These are phyloP conservation scores for Lagocephalus sceleratus DNA, from an alignment of 2,797 vertebrate genomes.

Conservation along the genomic window DNA sequence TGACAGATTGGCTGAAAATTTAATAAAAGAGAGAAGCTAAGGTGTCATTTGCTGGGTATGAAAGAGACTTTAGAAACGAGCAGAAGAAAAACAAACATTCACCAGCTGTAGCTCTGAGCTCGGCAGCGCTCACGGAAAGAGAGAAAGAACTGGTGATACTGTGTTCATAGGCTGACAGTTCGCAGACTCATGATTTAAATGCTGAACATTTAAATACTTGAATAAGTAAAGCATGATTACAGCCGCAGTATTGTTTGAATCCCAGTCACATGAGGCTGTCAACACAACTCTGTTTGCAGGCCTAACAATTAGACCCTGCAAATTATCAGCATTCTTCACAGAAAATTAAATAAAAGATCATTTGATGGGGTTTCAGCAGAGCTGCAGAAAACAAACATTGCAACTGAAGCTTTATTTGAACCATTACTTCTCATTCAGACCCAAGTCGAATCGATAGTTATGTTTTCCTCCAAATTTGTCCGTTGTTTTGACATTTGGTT, in stretches of 20 bases:
- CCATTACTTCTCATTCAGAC: not conserved
- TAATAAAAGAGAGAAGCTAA: not conserved
- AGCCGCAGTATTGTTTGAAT: not conserved
- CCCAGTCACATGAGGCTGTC: too few relatives aligned
- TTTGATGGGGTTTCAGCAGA: not conserved
- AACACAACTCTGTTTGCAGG: constrained; percentile 3
- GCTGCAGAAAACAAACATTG: not conserved
- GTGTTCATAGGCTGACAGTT: too few relatives aligned
- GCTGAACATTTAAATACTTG: too few relatives aligned
- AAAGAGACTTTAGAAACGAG: constrained; percentile 24
- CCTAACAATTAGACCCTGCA: not conserved
- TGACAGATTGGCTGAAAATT: not conserved
- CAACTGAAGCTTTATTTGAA: not conserved
- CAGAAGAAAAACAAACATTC: constrained; percentile 30
- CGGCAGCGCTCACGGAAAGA: too few relatives aligned
- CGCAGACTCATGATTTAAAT: too few relatives aligned
- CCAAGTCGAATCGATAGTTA: not conserved
- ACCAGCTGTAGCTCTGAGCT: constrained; percentile 32
- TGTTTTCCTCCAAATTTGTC: not conserved
- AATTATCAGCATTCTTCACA: constrained; percentile 3
- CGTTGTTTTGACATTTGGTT: constrained; percentile 18
- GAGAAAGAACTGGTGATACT: too few relatives aligned
- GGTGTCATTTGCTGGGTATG: constrained; percentile 21
- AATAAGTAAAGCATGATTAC: not conserved
- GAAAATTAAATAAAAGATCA: constrained; percentile 2